A percentile compares a stretch with the other conserved stretches of the same genome.
These are phyloP conservation scores for Ceratitis capitata DNA, from an alignment of 1,140 invertebrate genomes.

Conservation along the genomic window DNA sequence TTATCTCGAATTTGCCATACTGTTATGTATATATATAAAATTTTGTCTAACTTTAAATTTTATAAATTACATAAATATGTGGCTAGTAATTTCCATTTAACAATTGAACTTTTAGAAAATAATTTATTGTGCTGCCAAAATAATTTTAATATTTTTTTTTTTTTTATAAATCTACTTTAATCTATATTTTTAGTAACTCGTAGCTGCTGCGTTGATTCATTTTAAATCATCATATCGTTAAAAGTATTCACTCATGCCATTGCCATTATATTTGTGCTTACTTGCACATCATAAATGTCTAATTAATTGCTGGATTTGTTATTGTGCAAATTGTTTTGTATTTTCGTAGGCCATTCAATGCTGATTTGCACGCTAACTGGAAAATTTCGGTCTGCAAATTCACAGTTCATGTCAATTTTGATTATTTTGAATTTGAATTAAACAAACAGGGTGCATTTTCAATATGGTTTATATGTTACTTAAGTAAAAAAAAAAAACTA, in stretches of 20 bases:
- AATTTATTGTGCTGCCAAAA: constrained; percentile 46
- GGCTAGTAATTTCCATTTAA: not conserved
- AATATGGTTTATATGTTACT: not conserved
- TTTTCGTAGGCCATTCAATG: not conserved
- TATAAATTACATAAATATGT: not conserved
- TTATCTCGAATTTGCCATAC: too few relatives aligned
- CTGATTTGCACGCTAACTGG: not conserved
- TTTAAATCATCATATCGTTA: constrained; percentile 1
- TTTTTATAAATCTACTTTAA: not conserved
- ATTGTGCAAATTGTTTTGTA: constrained; percentile 6
- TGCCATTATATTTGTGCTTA: not conserved
- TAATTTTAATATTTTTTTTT: not conserved
- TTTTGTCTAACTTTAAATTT: not conserved
- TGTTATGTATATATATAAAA: too few relatives aligned
- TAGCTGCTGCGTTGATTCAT: not conserved
- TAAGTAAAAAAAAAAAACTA: not conserved
- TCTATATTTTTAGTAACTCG: not conserved
- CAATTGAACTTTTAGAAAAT: constrained; percentile 26
- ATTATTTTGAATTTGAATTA: not conserved
- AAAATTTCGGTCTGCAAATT: not conserved
- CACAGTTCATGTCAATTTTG: not conserved
- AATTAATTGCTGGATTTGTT: constrained; percentile 26
- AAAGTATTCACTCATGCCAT: constrained; percentile 5
- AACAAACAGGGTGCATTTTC: not conserved
- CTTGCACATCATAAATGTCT: constrained; percentile 13